A percentile compares a stretch with the other conserved stretches of the same genome.
phyloP scores from a whole-genome alignment of 2,888 invertebrate species.

The Macrosoma leucophasiata region DNA sequence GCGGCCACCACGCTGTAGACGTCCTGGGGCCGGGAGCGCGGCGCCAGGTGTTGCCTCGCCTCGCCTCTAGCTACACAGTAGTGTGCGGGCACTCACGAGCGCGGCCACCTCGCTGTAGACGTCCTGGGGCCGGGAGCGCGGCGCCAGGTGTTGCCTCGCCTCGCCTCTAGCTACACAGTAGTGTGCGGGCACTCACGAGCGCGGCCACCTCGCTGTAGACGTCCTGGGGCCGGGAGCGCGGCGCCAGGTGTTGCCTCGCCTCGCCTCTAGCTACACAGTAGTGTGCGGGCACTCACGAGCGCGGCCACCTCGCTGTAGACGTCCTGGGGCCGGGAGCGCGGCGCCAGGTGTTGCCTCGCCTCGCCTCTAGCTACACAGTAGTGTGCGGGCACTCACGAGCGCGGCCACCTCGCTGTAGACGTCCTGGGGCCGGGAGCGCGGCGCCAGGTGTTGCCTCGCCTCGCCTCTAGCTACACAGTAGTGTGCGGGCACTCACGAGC shows the following conservation, averaged over 20 bases:
- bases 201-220: slow-evolving; percentile 93
- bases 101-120: slow-evolving; percentile 93
- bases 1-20: slow-evolving; percentile 93
- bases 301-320: slow-evolving; percentile 93
- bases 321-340: slow-evolving; percentile 86
- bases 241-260: slow-evolving; percentile 90
- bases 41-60: slow-evolving; percentile 90
- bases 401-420: slow-evolving; percentile 93
- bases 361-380: no score
- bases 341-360: slow-evolving; percentile 90
- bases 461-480: no score
- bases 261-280: no score
- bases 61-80: no score
- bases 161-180: no score
- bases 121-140: slow-evolving; percentile 86
- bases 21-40: slow-evolving; percentile 86
- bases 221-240: slow-evolving; percentile 86
- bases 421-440: slow-evolving; percentile 86
- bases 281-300: slow-evolving; percentile 69
- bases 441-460: slow-evolving; percentile 90
- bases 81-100: slow-evolving; percentile 69
- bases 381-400: slow-evolving; percentile 69
- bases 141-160: slow-evolving; percentile 90
- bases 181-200: slow-evolving; percentile 69
- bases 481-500: slow-evolving; percentile 69